Base-by-base conservation (phyloP, 1,140 invertebrate species). In the Nasonia vitripennis region DNA sequence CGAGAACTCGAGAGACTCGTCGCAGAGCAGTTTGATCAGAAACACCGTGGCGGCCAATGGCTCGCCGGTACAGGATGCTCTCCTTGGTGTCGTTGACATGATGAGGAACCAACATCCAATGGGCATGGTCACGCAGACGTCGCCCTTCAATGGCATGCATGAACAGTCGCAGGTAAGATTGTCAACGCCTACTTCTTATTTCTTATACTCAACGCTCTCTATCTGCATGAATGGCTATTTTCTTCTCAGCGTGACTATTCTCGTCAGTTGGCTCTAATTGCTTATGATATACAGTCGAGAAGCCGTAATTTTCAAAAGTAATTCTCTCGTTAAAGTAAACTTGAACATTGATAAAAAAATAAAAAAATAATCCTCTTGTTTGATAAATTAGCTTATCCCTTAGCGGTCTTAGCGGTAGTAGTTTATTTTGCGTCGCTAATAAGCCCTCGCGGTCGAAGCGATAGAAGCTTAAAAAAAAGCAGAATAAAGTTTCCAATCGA, bases 61-160 rank as follows among this genome's bases (percentile, higher is more conserved):
- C 27, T 90, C 91, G 1, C 90, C 92, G 0, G 85, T 91, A 0
- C 91, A 91, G 77, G 91, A 93, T n/a, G 87, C 89, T 12, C 89
- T 93, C 7, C 88, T 93, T 7, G 91, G 90, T 7, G 92, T 93
- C 10, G 92, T 93, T 3, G 92, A 93, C 87, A 68, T 93, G 5
- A 93, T 93, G 78, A 89, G 89, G 23, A 91, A 91, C 78, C 92
- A 91, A 27, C 93, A 93, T 87, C 86, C 91, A 9, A 77, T 93
- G 67, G 73, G 87, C 12, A 80, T 93, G 55, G 41, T 89, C 17
- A 68, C 89, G 6, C 91, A 92, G 74, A 91, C 91, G 80, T 89
- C 85, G 80, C 87, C 91, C 31, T 93, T 91, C 81, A 85, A 87
- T 79, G 88, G 89, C 75, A 89, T 93, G 81, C 92, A 93, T 62